Evolutionary conservation across 2,797 vertebrate species (phyloP).

Genomic region (Halcyon chelicuti): DNA sequence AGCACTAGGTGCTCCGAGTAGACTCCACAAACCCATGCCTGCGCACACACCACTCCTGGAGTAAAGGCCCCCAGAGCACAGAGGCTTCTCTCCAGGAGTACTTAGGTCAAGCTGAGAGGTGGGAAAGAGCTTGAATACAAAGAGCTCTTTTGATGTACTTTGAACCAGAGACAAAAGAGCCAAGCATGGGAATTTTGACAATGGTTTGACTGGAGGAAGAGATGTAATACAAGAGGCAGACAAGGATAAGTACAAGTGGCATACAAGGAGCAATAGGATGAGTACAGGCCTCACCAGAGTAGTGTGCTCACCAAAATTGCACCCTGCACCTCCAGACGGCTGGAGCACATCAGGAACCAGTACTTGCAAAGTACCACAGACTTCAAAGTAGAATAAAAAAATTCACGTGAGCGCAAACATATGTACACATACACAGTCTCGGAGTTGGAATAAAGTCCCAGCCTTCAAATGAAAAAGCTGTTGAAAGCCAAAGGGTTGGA

Average conservation of each 20-base stretch:
- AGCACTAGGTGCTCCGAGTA: neutral
- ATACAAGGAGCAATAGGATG: neutral
- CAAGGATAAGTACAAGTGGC: neutral
- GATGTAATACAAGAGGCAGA: neutral
- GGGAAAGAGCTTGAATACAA: neutral
- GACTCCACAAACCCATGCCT: neutral
- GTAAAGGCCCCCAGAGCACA: neutral
- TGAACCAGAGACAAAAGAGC: neutral
- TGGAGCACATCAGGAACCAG: neutral
- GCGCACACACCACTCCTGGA: neutral
- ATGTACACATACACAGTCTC: neutral
- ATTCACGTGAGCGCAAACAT: neutral
- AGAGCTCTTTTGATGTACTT: neutral
- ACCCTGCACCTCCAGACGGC: neutral
- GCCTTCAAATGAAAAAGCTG: constrained; percentile 20
- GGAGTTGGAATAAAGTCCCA: neutral
- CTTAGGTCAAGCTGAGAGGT: neutral
- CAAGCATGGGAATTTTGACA: neutral
- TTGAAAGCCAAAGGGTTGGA: neutral
- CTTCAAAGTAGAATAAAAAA: constrained; percentile 11
- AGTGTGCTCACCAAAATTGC: neutral
- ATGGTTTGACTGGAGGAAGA: neutral
- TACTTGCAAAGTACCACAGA: neutral
- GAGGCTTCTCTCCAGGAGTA: neutral
- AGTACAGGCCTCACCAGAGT: neutral